Evolutionary conservation across 2,888 invertebrate genomes (phyloP).

Genomic region (Noctua comes): DNA sequence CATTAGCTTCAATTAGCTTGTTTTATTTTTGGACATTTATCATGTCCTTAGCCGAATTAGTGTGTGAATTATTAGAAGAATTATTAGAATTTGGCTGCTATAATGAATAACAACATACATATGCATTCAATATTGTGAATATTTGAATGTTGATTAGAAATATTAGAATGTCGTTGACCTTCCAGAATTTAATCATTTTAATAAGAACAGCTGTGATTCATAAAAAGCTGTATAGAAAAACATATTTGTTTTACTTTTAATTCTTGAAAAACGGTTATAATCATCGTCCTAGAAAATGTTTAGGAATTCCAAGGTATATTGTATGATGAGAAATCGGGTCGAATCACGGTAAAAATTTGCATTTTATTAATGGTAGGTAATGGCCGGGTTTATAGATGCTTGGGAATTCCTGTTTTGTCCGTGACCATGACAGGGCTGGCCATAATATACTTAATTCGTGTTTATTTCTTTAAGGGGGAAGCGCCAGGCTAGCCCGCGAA

Average conservation of each 20-base stretch:
- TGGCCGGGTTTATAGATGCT: not conserved
- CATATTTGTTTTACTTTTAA: not conserved
- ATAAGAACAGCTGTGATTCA: constrained; percentile 1
- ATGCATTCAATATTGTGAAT: not conserved
- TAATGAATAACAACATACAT: not conserved
- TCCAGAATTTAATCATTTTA: not conserved
- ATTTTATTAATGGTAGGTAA: not conserved
- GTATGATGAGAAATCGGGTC: not conserved
- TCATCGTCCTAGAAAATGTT: not conserved
- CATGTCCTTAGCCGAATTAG: not conserved
- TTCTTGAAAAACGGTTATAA: not conserved
- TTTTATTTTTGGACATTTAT: not conserved
- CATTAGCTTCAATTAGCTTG: not conserved
- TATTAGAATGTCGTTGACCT: constrained; percentile 9
- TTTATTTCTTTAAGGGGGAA: not conserved
- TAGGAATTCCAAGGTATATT: not conserved
- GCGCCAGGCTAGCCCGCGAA: no score
- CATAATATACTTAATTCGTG: not conserved
- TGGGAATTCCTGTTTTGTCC: constrained; percentile 3
- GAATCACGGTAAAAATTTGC: not conserved
- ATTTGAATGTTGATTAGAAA: not conserved
- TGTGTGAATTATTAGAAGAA: not conserved
- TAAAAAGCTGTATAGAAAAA: not conserved
- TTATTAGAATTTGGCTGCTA: not conserved
- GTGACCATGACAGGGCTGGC: not conserved